Conservation (phyloP, 2,888 invertebrate genomes). For the Cyclophora albipunctata region DNA sequence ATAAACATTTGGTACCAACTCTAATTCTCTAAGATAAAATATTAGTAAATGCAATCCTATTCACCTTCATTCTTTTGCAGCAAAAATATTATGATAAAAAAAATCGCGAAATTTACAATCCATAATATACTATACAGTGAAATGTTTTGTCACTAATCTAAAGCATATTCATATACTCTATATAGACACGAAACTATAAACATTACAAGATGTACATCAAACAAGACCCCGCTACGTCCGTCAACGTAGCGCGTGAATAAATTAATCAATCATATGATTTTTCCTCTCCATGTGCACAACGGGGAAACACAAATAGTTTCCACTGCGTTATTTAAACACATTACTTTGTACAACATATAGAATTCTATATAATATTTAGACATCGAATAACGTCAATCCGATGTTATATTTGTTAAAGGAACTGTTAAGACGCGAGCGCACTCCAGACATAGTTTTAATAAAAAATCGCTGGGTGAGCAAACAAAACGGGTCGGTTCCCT, state of each 20-base stretch:
- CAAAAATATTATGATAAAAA: slow-evolving; percentile 34
- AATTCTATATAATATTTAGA: slow-evolving; percentile 23
- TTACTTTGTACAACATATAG: no score
- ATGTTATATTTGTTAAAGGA: slow-evolving; percentile 14
- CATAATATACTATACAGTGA: slow-evolving; percentile 43
- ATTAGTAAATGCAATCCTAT: slow-evolving; percentile 73
- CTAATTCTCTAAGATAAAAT: slow-evolving; percentile 63
- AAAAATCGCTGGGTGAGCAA: slow-evolving; percentile 58
- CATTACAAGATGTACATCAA: slow-evolving; percentile 25
- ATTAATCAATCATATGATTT: slow-evolving; percentile 23
- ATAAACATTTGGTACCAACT: slow-evolving; percentile 68
- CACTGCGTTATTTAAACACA: no score
- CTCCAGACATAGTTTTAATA: slow-evolving; percentile 64
- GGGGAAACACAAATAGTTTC: no score
- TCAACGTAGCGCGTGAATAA: slow-evolving; percentile 18
- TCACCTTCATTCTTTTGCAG: slow-evolving; percentile 35
- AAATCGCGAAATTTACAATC: slow-evolving; percentile 63
- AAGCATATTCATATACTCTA: slow-evolving; percentile 11
- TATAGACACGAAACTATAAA: slow-evolving; percentile 23
- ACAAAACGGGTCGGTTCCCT: slow-evolving; percentile 31
- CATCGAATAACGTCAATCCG: slow-evolving; percentile 23
- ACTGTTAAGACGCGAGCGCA: slow-evolving; percentile 30
- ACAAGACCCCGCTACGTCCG: not conserved
- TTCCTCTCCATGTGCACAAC: no score
- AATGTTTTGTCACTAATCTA: slow-evolving; percentile 23